Percentiles rank a stretch among this genome's conserved stretches.
Conservation (phyloP, 2,113 vertebrate genomes). For the Micronycteris hirsuta region DNA sequence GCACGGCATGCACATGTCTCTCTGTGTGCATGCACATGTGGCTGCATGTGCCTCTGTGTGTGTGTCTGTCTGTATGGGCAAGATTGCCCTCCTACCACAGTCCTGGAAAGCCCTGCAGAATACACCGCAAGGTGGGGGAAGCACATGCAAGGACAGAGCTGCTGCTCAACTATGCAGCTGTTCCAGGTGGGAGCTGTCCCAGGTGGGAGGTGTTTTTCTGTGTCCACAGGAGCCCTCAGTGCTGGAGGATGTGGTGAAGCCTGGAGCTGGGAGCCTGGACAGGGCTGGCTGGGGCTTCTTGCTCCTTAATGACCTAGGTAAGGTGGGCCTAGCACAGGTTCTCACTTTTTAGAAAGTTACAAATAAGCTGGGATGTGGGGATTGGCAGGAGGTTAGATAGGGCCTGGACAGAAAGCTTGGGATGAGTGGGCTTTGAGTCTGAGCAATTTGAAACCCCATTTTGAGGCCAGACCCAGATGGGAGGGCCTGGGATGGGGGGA, state of each 20-base stretch:
- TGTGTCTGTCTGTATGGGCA: too few species aligned
- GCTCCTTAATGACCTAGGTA: background rate
- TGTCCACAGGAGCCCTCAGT: background rate
- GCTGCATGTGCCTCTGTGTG: too few species aligned
- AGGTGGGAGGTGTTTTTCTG: rapidly evolving
- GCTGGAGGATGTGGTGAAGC: background rate
- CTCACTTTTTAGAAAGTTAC: background rate
- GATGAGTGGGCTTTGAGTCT: background rate
- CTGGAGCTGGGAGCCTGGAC: background rate
- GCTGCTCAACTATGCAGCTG: too few species aligned
- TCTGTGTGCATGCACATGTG: background rate
- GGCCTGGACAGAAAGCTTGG: background rate
- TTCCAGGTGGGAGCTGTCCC: background rate
- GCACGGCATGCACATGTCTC: too few species aligned
- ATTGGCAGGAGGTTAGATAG: too few species aligned
- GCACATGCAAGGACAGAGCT: background rate
- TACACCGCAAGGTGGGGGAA: background rate
- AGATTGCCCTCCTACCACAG: background rate
- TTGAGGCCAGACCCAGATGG: background rate
- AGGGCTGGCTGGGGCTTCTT: too few species aligned
- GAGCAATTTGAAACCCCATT: too few species aligned
- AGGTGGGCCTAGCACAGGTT: background rate
- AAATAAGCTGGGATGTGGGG: background rate
- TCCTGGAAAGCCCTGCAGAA: background rate
- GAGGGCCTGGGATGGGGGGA: background rate